A percentile compares a stretch with the other conserved stretches of the same genome.
Conservation (phyloP, 1,140 invertebrate genomes). For the Drosophila ogumai region DNA sequence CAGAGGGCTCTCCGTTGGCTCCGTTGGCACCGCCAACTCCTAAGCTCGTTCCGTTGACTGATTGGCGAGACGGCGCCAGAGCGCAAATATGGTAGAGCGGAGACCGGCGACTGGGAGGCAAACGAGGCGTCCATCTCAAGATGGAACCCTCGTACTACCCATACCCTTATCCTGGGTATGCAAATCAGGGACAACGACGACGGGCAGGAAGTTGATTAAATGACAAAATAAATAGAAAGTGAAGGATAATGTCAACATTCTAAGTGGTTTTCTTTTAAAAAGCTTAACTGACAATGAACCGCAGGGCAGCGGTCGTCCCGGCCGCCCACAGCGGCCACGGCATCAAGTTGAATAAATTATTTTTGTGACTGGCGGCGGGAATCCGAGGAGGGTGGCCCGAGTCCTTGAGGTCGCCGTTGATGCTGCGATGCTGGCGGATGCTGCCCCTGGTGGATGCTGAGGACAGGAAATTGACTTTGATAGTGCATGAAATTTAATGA, state of each 20-base stretch:
- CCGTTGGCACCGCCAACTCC: constrained; percentile 6
- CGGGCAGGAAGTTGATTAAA: constrained; percentile 81
- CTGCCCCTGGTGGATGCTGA: constrained; percentile 1
- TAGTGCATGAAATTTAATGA: constrained; percentile 83
- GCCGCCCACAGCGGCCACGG: constrained; percentile 52
- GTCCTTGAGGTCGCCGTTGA: constrained; percentile 17
- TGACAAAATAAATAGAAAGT: constrained; percentile 84
- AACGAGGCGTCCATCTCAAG: constrained; percentile 73
- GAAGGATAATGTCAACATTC: constrained; percentile 84
- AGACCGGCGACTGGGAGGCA: constrained; percentile 28
- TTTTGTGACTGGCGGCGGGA: constrained; percentile 62
- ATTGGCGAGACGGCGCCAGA: constrained; percentile 67
- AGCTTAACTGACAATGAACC: constrained; percentile 83
- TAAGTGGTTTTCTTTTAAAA: constrained; percentile 84
- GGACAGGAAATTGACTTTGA: constrained; percentile 79
- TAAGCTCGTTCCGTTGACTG: constrained; percentile 52
- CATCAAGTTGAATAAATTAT: constrained; percentile 80
- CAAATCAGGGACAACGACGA: constrained; percentile 62
- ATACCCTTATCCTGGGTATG: constrained; percentile 50
- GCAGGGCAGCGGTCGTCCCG: constrained; percentile 69
- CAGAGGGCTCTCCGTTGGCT: constrained; percentile 20
- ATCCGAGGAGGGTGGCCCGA: constrained; percentile 5
- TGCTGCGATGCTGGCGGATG: background rate
- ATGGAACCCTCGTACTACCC: constrained; percentile 35
- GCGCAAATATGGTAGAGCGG: constrained; percentile 47